Base-by-base conservation (phyloP, 2,113 vertebrate species). In the Hippopotamus amphibius region DNA sequence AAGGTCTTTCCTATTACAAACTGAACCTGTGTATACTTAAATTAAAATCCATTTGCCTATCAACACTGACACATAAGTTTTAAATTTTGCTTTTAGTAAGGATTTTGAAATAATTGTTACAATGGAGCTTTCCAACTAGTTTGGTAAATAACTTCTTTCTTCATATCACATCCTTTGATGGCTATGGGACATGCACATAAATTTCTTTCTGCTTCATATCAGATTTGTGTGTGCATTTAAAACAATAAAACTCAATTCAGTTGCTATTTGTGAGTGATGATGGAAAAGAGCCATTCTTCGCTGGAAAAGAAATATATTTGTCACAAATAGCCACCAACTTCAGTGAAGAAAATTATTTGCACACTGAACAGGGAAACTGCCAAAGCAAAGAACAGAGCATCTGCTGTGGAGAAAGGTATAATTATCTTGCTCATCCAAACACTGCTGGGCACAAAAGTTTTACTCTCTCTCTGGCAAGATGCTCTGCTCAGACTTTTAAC, bases 351-450 rank as follows among this genome's bases (percentile, higher is more conserved):
- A 97, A 94, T 90, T 90, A 90, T 94, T 91, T 97, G 90, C 92
- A 93, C 6, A 0, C 90, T 93, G 89, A 98, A 95, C 19, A 89
- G 95, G 15, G 59, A 69, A 98, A 96, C 41, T 94, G 90, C 97
- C 97, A 98, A 98, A 91, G 9, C 26, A 21, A 61, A 89, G 80
- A 97, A 96, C 63, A 96, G 87, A 98, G 94, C 97, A 97, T 98
- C 95, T 98, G 98, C 93, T 97, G n/a, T 30, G 69, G 92, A 98
- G 84, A 95, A 95, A 43, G 65, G 77, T 97, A 30, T 96, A 97
- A 98, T 98, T 98, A 98, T 95, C 93, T 96, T 93, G 37, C 46
- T 90, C 91, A 95, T 98, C 93, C 97, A 96, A 98, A 97, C 95
- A 98, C 95, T 46, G 0, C 46, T 92, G 97, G 97, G 92, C 94